A percentile compares a stretch with the other conserved stretches of the same genome.
phyloP scores from a whole-genome alignment of 1,140 invertebrate genomes.

The Dendroctonus ponderosae region DNA sequence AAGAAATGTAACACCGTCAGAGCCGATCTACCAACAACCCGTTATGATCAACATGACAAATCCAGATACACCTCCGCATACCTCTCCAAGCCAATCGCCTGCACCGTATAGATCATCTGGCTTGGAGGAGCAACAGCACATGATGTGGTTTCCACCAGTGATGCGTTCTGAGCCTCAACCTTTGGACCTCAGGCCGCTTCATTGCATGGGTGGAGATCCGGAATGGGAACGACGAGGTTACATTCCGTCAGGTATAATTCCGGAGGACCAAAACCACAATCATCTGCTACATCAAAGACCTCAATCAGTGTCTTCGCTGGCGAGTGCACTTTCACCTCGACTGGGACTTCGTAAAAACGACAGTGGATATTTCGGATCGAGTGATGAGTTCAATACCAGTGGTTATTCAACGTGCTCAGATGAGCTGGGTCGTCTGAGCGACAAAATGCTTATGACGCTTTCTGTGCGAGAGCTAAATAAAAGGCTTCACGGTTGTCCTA shows the following conservation, averaged over 20 bases:
- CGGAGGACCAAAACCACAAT: constrained; percentile 45
- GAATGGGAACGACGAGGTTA: constrained; percentile 65
- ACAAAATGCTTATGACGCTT: constrained; percentile 85
- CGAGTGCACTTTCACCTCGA: constrained; percentile 54
- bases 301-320: constrained; percentile 55
- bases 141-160: constrained; percentile 67
- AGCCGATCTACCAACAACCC: constrained; percentile 51
- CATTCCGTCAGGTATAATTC: constrained; percentile 49
- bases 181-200: constrained; percentile 71
- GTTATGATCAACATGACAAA: constrained; percentile 49
- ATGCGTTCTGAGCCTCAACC: constrained; percentile 72
- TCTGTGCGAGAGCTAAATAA: constrained; percentile 96
- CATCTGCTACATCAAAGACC: constrained; percentile 49
- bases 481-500: constrained; percentile 84
- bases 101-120: constrained; percentile 53
- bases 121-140: constrained; percentile 53
- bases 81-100: constrained; percentile 66
- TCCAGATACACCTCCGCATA: constrained; percentile 75
- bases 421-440: constrained; percentile 69
- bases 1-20: constrained; percentile 60
- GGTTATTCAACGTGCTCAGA: constrained; percentile 60
- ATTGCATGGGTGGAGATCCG: constrained; percentile 60
- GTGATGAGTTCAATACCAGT: constrained; percentile 49
- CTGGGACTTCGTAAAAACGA: constrained; percentile 45
- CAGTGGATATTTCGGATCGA: constrained; percentile 10